These are phyloP conservation scores for Vidua macroura DNA, from an alignment of 2,113 vertebrate genomes.

Conservation along the genomic window DNA sequence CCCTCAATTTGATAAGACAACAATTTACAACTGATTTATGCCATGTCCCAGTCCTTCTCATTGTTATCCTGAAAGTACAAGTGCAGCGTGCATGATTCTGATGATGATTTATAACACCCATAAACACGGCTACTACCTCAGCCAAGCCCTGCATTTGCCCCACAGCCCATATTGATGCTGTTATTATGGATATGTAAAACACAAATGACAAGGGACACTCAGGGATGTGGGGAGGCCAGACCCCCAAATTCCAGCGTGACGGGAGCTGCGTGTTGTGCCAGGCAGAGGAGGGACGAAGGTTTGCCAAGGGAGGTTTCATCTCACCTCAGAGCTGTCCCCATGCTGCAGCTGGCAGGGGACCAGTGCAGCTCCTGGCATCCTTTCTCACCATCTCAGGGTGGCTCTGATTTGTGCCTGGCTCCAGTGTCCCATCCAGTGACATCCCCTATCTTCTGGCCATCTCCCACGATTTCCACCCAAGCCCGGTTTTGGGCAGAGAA, in stretches of 20 bases:
- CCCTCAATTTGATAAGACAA: neutral
- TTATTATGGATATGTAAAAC: neutral
- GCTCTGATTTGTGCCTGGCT: slow-evolving; percentile 4
- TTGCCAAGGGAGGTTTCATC: neutral
- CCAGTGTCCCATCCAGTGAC: neutral
- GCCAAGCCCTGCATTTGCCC: neutral
- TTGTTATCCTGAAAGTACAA: neutral
- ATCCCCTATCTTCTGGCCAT: neutral
- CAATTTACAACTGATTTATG: neutral
- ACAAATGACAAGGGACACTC: neutral
- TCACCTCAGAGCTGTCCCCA: neutral
- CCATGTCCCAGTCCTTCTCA: neutral
- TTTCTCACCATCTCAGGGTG: neutral
- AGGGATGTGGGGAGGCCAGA: neutral
- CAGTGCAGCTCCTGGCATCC: neutral
- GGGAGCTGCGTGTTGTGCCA: neutral
- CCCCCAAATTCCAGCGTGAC: rapidly evolving
- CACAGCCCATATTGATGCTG: neutral
- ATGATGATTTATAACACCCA: neutral
- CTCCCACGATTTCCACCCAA: neutral
- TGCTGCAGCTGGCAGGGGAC: neutral
- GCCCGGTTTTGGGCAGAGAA: neutral
- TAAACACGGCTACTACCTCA: neutral
- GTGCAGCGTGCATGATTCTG: neutral
- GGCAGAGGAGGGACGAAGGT: neutral